phyloP scores from a whole-genome alignment of 2,797 vertebrate species.

The Arrhamphus sclerolepis region DNA sequence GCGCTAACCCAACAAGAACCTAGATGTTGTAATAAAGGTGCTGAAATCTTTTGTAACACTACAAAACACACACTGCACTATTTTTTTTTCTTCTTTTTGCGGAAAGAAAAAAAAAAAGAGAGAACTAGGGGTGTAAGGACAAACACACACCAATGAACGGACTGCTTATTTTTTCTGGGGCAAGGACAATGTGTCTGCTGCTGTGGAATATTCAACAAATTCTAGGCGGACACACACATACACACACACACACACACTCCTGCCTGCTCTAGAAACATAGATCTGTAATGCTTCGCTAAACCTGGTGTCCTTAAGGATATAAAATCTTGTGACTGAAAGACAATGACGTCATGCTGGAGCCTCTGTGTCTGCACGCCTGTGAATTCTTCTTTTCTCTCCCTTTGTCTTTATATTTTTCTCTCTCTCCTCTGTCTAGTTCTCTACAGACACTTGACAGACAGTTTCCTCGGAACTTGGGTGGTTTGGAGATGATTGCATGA shows the following conservation, averaged over 20 bases:
- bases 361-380: slow-evolving; percentile 21
- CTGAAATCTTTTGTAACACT: background rate
- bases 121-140: slow-evolving; percentile 3
- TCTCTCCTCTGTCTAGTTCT: slow-evolving; percentile 25
- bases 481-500: slow-evolving; percentile 78
- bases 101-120: slow-evolving; percentile 10
- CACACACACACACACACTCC: slow-evolving; percentile 40
- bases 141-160: slow-evolving; percentile 10
- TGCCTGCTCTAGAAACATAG: slow-evolving; percentile 61
- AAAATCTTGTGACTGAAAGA: slow-evolving; percentile 54
- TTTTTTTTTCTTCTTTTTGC: background rate
- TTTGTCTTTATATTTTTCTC: slow-evolving; percentile 22
- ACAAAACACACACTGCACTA: too few relatives aligned
- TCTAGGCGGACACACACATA: slow-evolving; percentile 42
- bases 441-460: slow-evolving; percentile 62
- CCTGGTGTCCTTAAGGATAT: slow-evolving; percentile 50
- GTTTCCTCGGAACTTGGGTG: slow-evolving; percentile 61
- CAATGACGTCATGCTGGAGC: slow-evolving; percentile 60
- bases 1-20: slow-evolving; percentile 33
- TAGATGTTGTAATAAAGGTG: slow-evolving; percentile 3
- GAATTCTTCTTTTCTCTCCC: slow-evolving; percentile 8
- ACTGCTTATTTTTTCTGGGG: slow-evolving; percentile 39
- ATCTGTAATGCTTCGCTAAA: slow-evolving; percentile 55
- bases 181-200: slow-evolving; percentile 55
- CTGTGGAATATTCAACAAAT: slow-evolving; percentile 48